Evolutionary conservation across 2,113 vertebrate genomes (phyloP).

Genomic region (Nansenia antarctica): DNA sequence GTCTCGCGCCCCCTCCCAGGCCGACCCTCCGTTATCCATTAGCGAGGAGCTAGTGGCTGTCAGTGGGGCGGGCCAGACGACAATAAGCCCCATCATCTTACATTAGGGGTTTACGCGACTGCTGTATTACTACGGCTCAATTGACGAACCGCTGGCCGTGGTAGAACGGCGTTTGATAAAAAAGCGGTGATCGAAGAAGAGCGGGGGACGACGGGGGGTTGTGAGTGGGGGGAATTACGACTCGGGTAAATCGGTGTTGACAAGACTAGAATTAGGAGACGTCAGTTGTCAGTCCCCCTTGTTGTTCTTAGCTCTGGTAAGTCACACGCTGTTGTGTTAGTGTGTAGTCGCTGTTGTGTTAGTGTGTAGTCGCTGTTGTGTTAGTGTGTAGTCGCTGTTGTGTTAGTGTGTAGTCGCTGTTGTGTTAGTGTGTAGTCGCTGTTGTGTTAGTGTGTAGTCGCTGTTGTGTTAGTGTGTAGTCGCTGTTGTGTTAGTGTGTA

Average conservation of each 20-base stretch:
- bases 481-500: too few species aligned
- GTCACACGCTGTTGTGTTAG: too few species aligned
- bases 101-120: constrained; percentile 39
- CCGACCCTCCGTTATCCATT: constrained; percentile 33
- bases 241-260: constrained; percentile 64
- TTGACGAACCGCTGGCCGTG: constrained; percentile 29
- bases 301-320: too few species aligned
- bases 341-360: too few species aligned
- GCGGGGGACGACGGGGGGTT: too few species aligned
- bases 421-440: too few species aligned
- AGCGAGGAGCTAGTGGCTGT: constrained; percentile 52
- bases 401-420: too few species aligned
- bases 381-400: too few species aligned
- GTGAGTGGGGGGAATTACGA: constrained; percentile 39
- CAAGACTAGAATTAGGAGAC: constrained; percentile 67
- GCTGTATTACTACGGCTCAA: constrained; percentile 31
- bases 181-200: constrained; percentile 20
- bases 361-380: too few species aligned
- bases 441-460: too few species aligned
- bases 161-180: constrained; percentile 8
- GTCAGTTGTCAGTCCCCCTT: constrained; percentile 50
- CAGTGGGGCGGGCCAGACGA: constrained; percentile 43
- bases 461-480: too few species aligned
- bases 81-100: constrained; percentile 42
- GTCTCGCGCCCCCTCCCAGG: constrained; percentile 20